A percentile compares a stretch with the other conserved stretches of the same genome.
These are phyloP conservation scores for Drosophila borborema DNA, from an alignment of 2,888 invertebrate genomes.

Conservation along the genomic window DNA sequence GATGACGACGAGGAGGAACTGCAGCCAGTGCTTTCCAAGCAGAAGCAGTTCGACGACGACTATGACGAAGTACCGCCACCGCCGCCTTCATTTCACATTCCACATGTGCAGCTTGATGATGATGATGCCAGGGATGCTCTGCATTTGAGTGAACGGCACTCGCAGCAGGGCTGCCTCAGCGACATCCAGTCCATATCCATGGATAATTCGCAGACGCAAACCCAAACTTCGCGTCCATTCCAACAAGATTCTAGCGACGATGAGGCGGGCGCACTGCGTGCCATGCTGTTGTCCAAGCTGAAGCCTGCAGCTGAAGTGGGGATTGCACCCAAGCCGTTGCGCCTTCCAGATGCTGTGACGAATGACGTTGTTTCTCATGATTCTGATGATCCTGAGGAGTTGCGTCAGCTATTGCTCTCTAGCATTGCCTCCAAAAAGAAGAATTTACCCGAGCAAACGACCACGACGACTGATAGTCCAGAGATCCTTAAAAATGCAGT, in stretches of 20 bases:
- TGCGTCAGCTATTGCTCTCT: constrained; percentile 72
- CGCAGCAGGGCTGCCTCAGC: constrained; percentile 42
- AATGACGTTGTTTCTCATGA: constrained; percentile 14
- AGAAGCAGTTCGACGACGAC: constrained; percentile 18
- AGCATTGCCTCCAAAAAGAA: constrained; percentile 70
- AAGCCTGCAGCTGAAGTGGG: constrained; percentile 24
- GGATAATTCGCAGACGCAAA: constrained; percentile 59
- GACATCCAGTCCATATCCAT: constrained; percentile 73
- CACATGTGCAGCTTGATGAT: constrained; percentile 56
- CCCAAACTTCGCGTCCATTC: constrained; percentile 19
- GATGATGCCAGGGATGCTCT: constrained; percentile 69
- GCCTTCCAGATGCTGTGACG: neutral
- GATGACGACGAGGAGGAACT: constrained; percentile 42
- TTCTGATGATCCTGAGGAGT: constrained; percentile 67
- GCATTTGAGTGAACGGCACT: constrained; percentile 48
- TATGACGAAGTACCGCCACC: constrained; percentile 64
- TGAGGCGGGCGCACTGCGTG: constrained; percentile 82
- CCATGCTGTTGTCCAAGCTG: constrained; percentile 78
- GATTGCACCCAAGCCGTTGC: neutral
- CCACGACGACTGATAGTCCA: constrained; percentile 43
- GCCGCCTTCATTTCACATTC: constrained; percentile 68
- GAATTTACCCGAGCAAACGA: neutral
- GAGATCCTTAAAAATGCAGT: constrained; percentile 83
- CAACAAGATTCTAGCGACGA: constrained; percentile 59
- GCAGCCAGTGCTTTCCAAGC: neutral